Evolutionary conservation across 1,140 invertebrate species (phyloP).

Genomic region (Lepidurus apus): DNA sequence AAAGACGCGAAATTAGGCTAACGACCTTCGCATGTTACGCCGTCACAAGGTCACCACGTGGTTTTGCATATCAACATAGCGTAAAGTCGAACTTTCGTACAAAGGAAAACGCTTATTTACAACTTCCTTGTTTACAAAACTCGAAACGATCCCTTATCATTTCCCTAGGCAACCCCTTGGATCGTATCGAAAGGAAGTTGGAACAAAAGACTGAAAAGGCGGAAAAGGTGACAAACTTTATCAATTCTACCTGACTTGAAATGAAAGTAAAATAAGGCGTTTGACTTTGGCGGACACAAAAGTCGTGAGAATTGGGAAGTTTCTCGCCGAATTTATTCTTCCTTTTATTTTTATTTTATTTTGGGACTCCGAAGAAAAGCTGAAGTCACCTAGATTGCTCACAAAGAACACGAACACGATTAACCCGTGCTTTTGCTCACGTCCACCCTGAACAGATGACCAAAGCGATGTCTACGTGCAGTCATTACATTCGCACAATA

Average conservation of each 20-base stretch:
- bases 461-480: neutral
- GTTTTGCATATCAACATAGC: neutral
- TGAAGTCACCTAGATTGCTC: neutral
- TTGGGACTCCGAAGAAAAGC: neutral
- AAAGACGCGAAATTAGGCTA: neutral
- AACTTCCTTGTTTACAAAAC: neutral
- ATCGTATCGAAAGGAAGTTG: no score
- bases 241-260: no score
- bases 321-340: neutral
- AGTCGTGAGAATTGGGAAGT: neutral
- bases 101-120: neutral
- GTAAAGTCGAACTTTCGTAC: neutral
- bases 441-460: neutral
- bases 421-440: neutral
- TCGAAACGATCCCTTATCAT: no score
- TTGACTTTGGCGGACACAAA: neutral
- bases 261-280: no score
- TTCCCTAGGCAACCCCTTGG: no score
- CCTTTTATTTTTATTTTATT: neutral
- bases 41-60: neutral
- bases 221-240: no score
- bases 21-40: neutral
- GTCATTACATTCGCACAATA: neutral
- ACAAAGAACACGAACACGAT: neutral
- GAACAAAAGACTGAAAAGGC: no score